These are phyloP conservation scores for Carlito syrichta DNA, from an alignment of 2,113 vertebrate species.

Conservation along the genomic window DNA sequence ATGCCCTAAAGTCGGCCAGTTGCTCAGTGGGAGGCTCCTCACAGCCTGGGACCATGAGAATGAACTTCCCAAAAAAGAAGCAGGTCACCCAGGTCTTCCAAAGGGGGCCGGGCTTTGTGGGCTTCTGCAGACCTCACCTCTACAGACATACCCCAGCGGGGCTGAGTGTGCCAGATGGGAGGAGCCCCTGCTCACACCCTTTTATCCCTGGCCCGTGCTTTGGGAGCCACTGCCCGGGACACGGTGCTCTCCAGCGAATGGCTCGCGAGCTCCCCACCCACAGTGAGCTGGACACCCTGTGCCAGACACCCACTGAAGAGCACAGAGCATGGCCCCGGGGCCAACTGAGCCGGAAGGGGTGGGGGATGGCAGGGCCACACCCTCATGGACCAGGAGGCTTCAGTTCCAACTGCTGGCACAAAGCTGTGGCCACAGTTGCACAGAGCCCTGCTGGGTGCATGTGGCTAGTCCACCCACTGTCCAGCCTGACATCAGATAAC, in stretches of 20 bases:
- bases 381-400: not conserved
- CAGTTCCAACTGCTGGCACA: not conserved
- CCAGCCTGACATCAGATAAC: constrained; percentile 39
- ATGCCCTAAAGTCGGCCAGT: not conserved
- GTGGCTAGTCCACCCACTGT: not conserved
- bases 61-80: not conserved
- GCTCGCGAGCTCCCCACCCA: not conserved
- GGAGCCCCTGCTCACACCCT: not conserved
- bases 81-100: not conserved
- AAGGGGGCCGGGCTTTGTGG: not conserved
- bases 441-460: not conserved
- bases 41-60: not conserved
- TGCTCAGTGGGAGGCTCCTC: not conserved
- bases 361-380: not conserved
- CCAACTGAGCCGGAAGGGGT: not conserved
- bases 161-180: not conserved
- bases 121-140: not conserved
- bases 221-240: not conserved
- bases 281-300: not conserved
- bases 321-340: not conserved
- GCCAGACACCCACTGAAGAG: not conserved
- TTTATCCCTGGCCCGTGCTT: not conserved
- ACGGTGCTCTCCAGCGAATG: not conserved
- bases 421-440: not conserved
- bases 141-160: not conserved